A percentile compares a stretch with the other conserved stretches of the same genome.
Conservation (phyloP, 2,888 invertebrate genomes). For the Masnerella sp. region DNA sequence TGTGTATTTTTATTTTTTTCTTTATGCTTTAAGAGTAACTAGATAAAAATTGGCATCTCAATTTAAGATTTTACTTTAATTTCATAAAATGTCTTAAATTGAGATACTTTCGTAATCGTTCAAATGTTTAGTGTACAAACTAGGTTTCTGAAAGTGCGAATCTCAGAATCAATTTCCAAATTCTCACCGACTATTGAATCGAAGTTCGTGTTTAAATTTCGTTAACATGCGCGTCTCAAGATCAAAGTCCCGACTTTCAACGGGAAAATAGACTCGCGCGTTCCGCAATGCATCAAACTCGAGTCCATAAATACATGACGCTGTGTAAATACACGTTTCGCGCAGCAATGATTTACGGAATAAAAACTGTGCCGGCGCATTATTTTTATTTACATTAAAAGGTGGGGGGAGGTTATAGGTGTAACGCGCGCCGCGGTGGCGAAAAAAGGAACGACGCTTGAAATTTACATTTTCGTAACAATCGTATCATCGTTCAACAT, state of each 20-base stretch:
- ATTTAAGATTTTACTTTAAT: too few species aligned
- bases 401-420: not conserved
- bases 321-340: slow-evolving; percentile 20
- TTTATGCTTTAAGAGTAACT: too few species aligned
- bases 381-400: not conserved
- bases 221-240: slow-evolving; percentile 35
- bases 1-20: too few species aligned
- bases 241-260: slow-evolving; percentile 42
- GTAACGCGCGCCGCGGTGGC: slow-evolving; percentile 23
- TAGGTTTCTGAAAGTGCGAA: too few species aligned
- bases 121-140: too few species aligned
- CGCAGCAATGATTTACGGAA: slow-evolving; percentile 44
- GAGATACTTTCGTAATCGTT: too few species aligned
- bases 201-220: slow-evolving; percentile 21
- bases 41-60: too few species aligned
- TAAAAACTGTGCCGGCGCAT: slow-evolving; percentile 22
- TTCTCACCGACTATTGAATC: slow-evolving; percentile 8
- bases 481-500: slow-evolving; percentile 59
- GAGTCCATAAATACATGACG: slow-evolving; percentile 52
- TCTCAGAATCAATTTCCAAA: not conserved
- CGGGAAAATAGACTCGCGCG: slow-evolving; percentile 28
- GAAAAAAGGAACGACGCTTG: slow-evolving; percentile 41
- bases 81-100: too few species aligned
- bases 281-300: slow-evolving; percentile 43
- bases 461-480: slow-evolving; percentile 60